Conservation (phyloP, 2,888 invertebrate species). For the Lasioglossum calceatum region DNA sequence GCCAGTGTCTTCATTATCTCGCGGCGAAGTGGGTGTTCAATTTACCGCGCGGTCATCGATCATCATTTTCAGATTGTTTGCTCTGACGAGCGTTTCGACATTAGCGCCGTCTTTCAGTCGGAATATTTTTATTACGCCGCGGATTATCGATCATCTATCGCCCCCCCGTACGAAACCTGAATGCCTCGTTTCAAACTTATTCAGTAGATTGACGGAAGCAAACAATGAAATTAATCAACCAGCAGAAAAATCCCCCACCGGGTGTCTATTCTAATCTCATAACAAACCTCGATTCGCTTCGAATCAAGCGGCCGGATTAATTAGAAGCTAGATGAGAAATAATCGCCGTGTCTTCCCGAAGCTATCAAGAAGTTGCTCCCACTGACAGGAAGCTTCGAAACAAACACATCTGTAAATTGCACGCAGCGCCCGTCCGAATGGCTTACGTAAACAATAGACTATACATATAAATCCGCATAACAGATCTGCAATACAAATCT, state of each 20-base stretch:
- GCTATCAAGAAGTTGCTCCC: background rate
- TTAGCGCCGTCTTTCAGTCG: constrained; percentile 8
- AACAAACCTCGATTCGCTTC: background rate
- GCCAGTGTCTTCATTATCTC: constrained; percentile 57
- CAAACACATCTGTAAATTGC: background rate
- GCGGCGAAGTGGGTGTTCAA: constrained; percentile 35
- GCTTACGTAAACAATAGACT: background rate
- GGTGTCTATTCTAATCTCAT: background rate
- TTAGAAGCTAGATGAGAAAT: background rate
- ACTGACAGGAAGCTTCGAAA: background rate
- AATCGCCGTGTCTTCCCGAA: background rate
- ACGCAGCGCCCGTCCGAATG: background rate
- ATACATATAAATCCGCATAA: background rate
- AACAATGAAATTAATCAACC: background rate
- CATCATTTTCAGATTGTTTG: constrained; percentile 54
- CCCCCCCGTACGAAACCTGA: background rate
- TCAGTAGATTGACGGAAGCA: background rate
- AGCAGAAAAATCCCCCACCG: background rate
- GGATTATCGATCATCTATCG: constrained; percentile 29
- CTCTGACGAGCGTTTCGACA: constrained; percentile 33
- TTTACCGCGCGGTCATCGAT: constrained; percentile 52
- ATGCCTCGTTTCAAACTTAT: background rate
- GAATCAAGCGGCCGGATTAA: background rate
- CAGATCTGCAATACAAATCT: background rate
- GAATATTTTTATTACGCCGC: constrained; percentile 25